A percentile compares a stretch with the other conserved stretches of the same genome.
Conservation (phyloP, 2,797 vertebrate genomes). For the Telmatherina bonti region DNA sequence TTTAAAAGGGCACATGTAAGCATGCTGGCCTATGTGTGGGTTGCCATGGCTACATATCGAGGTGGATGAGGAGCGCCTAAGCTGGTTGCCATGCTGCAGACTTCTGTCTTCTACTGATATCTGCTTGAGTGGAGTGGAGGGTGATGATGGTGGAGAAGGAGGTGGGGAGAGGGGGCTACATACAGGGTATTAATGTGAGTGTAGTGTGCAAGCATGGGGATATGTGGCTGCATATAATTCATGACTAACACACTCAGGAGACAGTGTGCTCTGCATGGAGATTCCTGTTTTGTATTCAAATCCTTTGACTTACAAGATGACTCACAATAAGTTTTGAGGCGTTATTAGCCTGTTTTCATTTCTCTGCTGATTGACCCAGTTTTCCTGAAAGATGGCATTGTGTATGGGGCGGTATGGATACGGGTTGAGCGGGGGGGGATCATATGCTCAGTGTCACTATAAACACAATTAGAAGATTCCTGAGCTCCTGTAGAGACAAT, state of each 20-base stretch:
- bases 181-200: slow-evolving; percentile 59
- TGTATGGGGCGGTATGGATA: slow-evolving; percentile 39
- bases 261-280: slow-evolving; percentile 7
- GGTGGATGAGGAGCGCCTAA: slow-evolving; percentile 58
- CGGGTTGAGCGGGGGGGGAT: neutral
- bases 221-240: slow-evolving; percentile 68
- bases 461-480: slow-evolving; percentile 40
- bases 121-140: slow-evolving; percentile 34
- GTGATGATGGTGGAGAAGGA: neutral
- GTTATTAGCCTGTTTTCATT: slow-evolving; percentile 63
- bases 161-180: slow-evolving; percentile 18
- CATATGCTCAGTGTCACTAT: slow-evolving; percentile 28
- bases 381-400: slow-evolving; percentile 59
- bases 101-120: slow-evolving; percentile 74
- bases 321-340: slow-evolving; percentile 38
- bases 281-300: slow-evolving; percentile 35
- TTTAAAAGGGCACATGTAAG: slow-evolving; percentile 65
- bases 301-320: slow-evolving; percentile 45
- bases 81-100: slow-evolving; percentile 63
- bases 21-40: slow-evolving; percentile 57
- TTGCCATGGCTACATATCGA: slow-evolving; percentile 77
- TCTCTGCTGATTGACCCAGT: slow-evolving; percentile 69
- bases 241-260: slow-evolving; percentile 56
- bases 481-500: slow-evolving; percentile 4
- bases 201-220: slow-evolving; percentile 41